Conservation (phyloP, 2,113 vertebrate genomes). For the Heterocephalus glaber region DNA sequence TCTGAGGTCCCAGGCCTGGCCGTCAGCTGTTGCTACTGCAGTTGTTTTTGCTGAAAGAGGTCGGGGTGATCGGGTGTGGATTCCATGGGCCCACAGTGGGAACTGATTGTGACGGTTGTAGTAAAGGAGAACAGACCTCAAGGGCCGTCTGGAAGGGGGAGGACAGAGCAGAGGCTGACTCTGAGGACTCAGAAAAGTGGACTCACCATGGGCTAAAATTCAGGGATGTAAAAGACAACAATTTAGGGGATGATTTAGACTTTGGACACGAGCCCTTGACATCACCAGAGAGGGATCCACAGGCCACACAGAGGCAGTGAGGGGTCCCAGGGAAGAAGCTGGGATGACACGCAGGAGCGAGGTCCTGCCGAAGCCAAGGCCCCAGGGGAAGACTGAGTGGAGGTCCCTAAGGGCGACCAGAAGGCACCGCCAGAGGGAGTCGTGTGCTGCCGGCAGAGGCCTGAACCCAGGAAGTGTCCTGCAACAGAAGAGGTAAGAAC, state of each 20-base stretch:
- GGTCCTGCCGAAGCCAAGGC: neutral
- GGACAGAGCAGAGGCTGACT: neutral
- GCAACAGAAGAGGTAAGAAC: too few species aligned
- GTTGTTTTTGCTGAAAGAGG: neutral
- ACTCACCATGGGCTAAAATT: neutral
- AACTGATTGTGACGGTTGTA: fast-evolving
- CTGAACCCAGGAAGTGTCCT: neutral
- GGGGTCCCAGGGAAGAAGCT: neutral
- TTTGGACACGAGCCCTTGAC: neutral
- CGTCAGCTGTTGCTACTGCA: neutral
- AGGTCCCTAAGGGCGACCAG: fast-evolving
- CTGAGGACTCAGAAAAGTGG: too few species aligned
- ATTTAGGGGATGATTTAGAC: neutral
- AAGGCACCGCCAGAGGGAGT: neutral
- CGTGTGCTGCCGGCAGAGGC: fast-evolving
- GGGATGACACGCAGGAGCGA: neutral
- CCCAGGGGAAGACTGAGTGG: too few species aligned
- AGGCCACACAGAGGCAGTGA: neutral
- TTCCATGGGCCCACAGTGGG: neutral
- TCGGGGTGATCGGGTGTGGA: neutral
- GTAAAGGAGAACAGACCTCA: neutral
- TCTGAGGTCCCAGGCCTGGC: too few species aligned
- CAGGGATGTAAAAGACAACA: neutral
- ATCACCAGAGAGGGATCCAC: neutral
- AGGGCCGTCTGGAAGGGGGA: too few species aligned